Evolutionary conservation across 2,113 vertebrate species (phyloP).

Genomic region (Lanius collurio): DNA sequence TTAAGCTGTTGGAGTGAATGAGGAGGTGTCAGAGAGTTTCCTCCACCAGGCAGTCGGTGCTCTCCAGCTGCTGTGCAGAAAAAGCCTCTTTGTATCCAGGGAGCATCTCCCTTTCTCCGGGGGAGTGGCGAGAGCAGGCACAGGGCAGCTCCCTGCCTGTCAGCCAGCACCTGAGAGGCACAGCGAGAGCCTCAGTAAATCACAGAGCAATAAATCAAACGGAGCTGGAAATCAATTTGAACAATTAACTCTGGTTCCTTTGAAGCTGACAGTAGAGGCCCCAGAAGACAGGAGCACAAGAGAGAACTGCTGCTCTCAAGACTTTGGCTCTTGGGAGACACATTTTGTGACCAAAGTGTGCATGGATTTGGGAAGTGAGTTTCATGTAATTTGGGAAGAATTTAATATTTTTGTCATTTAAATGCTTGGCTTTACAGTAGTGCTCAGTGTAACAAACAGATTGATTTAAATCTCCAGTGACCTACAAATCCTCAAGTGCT

Average conservation of each 20-base stretch:
- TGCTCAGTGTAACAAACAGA: not conserved
- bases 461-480: not conserved
- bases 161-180: constrained; percentile 29
- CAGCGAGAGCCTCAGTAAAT: not conserved
- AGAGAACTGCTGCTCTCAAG: not conserved
- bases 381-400: not conserved
- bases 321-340: not conserved
- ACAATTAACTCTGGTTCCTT: not conserved
- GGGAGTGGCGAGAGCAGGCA: not conserved
- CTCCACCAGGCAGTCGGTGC: not conserved
- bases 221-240: not conserved
- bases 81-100: not conserved
- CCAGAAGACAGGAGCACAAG: not conserved
- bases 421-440: not conserved
- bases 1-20: not conserved
- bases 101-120: not conserved
- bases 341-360: not conserved
- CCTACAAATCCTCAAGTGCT: not conserved
- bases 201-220: constrained; percentile 29
- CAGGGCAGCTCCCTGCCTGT: not conserved
- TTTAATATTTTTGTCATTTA: not conserved
- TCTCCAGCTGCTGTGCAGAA: not conserved
- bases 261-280: not conserved
- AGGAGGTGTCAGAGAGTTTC: not conserved
- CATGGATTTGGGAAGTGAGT: not conserved